phyloP scores from a whole-genome alignment of 2,113 vertebrate genomes.

The Colistium nudipinnis region DNA sequence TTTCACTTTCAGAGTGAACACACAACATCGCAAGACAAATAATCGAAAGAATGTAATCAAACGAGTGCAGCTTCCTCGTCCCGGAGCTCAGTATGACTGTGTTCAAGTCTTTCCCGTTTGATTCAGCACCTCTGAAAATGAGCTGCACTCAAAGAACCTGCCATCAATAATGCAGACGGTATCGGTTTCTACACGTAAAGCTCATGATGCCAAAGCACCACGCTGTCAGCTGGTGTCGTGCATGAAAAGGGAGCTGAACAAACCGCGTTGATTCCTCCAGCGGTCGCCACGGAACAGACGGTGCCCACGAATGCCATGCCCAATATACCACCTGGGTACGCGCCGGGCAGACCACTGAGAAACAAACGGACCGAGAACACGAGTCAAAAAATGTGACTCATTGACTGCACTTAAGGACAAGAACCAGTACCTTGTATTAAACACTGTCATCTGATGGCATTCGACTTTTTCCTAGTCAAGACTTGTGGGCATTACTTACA shows the following conservation, averaged over 20 bases:
- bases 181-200: slow-evolving; percentile 53
- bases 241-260: slow-evolving; percentile 56
- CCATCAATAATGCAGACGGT: slow-evolving; percentile 65
- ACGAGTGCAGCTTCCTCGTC: slow-evolving; percentile 6
- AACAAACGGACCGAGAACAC: neutral
- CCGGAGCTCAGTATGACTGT: neutral
- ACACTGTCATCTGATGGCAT: neutral
- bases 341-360: slow-evolving; percentile 70
- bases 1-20: no score
- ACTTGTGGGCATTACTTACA: slow-evolving; percentile 77
- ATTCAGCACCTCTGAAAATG: neutral
- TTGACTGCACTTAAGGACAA: no score
- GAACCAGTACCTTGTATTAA: neutral
- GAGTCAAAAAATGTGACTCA: neutral
- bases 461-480: fast-evolving
- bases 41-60: slow-evolving; percentile 23
- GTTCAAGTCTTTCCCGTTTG: slow-evolving; percentile 40
- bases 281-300: slow-evolving; percentile 78
- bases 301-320: slow-evolving; percentile 90
- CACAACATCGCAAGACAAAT: neutral
- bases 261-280: slow-evolving; percentile 87
- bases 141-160: neutral
- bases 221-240: slow-evolving; percentile 23
- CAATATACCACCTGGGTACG: slow-evolving; percentile 68
- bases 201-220: slow-evolving; percentile 4